Evolutionary conservation across 2,797 vertebrate species (phyloP).

Genomic region (Schizopygopsis malacanthus): DNA sequence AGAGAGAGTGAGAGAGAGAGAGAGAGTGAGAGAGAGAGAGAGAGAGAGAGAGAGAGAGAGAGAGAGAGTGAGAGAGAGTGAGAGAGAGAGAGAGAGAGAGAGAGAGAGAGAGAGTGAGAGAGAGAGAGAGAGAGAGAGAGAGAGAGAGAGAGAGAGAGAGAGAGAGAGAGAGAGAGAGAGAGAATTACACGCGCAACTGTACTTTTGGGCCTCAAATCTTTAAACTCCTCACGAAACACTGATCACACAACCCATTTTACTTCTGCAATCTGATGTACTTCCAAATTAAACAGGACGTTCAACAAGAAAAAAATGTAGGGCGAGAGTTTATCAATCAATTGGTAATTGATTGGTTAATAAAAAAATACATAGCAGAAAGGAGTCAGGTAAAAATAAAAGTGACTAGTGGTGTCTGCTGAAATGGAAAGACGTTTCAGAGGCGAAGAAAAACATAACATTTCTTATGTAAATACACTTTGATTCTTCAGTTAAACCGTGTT

Average conservation of each 20-base stretch:
- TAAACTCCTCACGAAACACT: background rate
- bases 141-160: too few relatives aligned
- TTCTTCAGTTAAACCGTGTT: slow-evolving; percentile 9
- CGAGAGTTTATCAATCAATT: background rate
- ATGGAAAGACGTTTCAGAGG: background rate
- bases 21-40: background rate
- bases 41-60: background rate
- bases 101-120: too few relatives aligned
- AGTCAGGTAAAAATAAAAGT: background rate
- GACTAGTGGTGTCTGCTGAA: background rate
- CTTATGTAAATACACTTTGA: background rate
- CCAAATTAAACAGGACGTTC: background rate
- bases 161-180: background rate
- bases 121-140: too few relatives aligned
- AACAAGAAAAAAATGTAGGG: background rate
- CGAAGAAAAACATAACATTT: background rate
- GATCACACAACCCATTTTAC: background rate
- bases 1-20: too few relatives aligned
- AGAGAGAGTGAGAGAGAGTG: too few relatives aligned
- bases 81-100: too few relatives aligned
- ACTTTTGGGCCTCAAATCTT: background rate
- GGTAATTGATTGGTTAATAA: background rate
- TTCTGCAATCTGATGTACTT: background rate
- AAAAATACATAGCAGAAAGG: background rate
- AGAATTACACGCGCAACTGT: background rate